Base-by-base conservation (phyloP, 1,140 invertebrate species). In the Trachelipus rathkii region DNA sequence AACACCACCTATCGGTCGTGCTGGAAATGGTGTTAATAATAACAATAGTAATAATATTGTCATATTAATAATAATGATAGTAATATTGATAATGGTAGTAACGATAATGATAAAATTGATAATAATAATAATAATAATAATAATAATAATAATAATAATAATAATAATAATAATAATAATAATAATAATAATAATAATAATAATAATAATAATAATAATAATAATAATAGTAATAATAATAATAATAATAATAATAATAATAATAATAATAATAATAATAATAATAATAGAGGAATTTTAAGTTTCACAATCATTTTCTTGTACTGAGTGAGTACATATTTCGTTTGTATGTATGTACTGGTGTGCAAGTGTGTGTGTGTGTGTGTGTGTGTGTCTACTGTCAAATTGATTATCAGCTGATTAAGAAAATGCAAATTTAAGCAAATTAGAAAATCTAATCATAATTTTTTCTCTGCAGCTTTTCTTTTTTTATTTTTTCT, bases 71-170 rank as follows among this genome's bases (percentile, higher is more conserved):
- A 33, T 33, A 33, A 33, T 33, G 6, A 33, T 33, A 33, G 6
- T 33, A 33, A 33, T 33, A 33, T 3, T 33, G 6, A 33, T 33
- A 33, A 33, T 33, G 6, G 6, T 33, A 33, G 6, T 33, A 60
- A 60, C 8, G 8, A 60, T 60, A 60, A 60, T 60, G 8, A 60
- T 60, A 60, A 60, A 3, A 60, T 3, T 60, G 8, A 60, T 60
- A 60, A 60, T 60, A 60, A 60, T 60, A 60, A 60, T 60, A 60
- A 60, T 60, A 60, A 60, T 60, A 60, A 60, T 60, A 60, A 60
- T 60, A 60, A 60, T 60, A 60, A 60, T 60, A 60, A 60, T 60
- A 60, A 60, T 60, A 60, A 60, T 60, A 60, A 60, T 60, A 60
- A 60, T 60, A 60, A 60, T 60, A 60, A 60, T 60, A 60, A 60